These are phyloP conservation scores for Hafferia zeledoni DNA, from an alignment of 2,797 vertebrate species.

Conservation along the genomic window DNA sequence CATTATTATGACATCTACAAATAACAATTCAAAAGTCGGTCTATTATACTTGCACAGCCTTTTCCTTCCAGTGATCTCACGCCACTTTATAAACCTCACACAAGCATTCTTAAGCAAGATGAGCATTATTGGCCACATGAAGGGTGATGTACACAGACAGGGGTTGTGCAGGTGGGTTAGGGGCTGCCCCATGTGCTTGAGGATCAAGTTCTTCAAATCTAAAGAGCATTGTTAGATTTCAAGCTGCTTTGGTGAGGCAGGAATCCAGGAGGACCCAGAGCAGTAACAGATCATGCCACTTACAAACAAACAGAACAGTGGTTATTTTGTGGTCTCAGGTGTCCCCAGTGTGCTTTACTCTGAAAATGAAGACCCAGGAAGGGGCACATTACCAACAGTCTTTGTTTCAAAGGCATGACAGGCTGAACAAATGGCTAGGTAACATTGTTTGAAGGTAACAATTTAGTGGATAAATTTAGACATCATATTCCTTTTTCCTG, in stretches of 20 bases:
- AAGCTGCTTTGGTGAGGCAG: not conserved
- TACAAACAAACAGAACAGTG: conserved; percentile 29
- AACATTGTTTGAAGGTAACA: not conserved
- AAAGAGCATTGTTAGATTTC: conserved; percentile 50
- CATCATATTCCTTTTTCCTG: not conserved
- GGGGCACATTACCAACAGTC: not conserved
- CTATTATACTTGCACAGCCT: not conserved
- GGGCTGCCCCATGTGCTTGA: fast-evolving
- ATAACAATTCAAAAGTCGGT: not conserved
- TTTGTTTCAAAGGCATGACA: not conserved
- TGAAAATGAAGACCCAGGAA: not conserved
- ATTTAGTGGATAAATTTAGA: conserved; percentile 29
- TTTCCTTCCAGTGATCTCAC: not conserved
- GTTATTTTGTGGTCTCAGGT: conserved; percentile 64
- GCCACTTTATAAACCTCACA: not conserved
- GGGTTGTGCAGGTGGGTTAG: not conserved
- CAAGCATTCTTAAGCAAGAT: not conserved
- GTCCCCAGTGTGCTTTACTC: not conserved
- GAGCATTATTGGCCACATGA: not conserved
- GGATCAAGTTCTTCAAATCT: conserved; percentile 59
- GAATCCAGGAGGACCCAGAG: conserved; percentile 1
- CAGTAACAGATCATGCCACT: not conserved
- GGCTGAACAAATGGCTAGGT: not conserved
- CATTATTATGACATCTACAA: not conserved
- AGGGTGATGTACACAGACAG: fast-evolving